Base-by-base conservation (phyloP, 2,113 vertebrate species). In the Procavia capensis region DNA sequence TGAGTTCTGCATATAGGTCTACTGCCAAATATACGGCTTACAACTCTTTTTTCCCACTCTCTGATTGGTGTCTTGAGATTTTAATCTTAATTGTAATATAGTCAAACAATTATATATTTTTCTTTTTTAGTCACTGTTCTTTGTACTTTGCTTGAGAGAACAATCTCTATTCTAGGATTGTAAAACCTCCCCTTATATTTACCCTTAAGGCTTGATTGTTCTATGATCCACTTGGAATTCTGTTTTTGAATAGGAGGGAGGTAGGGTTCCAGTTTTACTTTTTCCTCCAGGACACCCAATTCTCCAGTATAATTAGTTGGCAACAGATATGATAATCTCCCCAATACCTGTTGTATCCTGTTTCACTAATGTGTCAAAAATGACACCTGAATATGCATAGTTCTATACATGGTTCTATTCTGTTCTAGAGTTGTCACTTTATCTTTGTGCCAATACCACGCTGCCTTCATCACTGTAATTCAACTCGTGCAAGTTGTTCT, bases 61-160 rank as follows among this genome's bases (percentile, higher is more conserved):
- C 17, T 70, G n/a, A 57, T 75, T 59, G 39, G 9, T n/a, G n/a
- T n/a, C n/a, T n/a, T n/a, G n/a, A n/a, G n/a, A n/a, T n/a, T n/a
- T n/a, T n/a, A 54, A 54, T 76, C 13, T 66, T 85, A 39, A 41
- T 78, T 78, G 70, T 57, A 41, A 74, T 92, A 36, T 64, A 92
- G n/a, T 63, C 45, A 78, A 92, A 92, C 78, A 92, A 66, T n/a
- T 54, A 16, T 54, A 66, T 76, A n/a, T 27, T 78, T 85, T 47
- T 59, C 0, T 76, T 76, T 64, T 64, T 64, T 54, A 78, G 47
- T 41, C 64, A 50, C 5, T 74, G 31, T 34, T 66, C 50, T 84
- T 19, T 82, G 10, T 45, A 74, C 36, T 39, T 74, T 84, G 19
- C 50, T 75, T 63, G 34, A 92, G 43, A 50, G 85, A 92, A 92